Evolutionary conservation across 2,888 invertebrate species (phyloP), one percentile per base, ranked within the genome.

Genomic region (Chaitophorus viminalis): DNA sequence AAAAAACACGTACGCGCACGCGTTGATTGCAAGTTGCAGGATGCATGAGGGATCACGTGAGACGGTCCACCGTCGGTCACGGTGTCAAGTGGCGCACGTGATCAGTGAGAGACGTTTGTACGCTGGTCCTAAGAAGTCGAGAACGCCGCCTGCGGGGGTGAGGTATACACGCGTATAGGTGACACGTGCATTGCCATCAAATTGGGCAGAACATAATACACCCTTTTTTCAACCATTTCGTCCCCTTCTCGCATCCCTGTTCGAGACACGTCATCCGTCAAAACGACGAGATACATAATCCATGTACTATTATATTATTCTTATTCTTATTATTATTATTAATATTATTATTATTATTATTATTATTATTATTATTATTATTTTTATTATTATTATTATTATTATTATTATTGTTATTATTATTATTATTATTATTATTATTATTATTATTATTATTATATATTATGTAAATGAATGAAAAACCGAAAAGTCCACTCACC

Each of bases 1-100:
- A 21, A 52, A 52, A 77, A 77, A 46, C 76, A 77, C 76, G 76
- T 77, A 77, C 52, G 29, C 52, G 52, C n/a, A n/a, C n/a, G n/a
- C n/a, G n/a, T n/a, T 0, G 46, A 5, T 1, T 9, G 46, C 9
- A 46, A 9, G 8, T 46, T 9, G 46, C 39, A 39, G 3, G 11
- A 46, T 11, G 46, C 46, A 46, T n/a, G 29, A n/a, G 75, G 76
- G 25, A 25, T 60, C 25, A 25, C 60, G 21, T 6, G 60, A 60
- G 25, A 18, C 60, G 21, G 60, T 25, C 25, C 21, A 9, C 60
- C 60, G 60, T 60, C 60, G 18, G 60, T 60, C 60, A 5, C 60
- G 21, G 25, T 25, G 60, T 77, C 76, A 52, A 77, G 52, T 77
- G 76, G 52, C 52, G 52, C n/a, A n/a, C 39, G 76, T 77, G 76